Conservation (phyloP, 2,888 invertebrate genomes). For the Agriopis leucophaearia region DNA sequence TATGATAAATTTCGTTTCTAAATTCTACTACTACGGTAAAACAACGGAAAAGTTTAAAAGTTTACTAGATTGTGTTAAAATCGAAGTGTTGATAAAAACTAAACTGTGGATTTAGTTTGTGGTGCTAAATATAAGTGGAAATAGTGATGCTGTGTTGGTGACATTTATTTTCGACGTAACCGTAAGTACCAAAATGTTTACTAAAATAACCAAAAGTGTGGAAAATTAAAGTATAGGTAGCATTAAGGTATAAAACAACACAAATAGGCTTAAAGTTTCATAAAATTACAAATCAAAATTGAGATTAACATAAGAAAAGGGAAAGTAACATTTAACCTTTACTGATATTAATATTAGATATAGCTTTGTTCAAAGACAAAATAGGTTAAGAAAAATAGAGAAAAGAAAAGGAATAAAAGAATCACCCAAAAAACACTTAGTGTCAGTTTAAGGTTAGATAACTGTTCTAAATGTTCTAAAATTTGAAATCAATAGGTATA, state of each 20-base stretch:
- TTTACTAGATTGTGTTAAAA: conserved; percentile 48
- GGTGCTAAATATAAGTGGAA: conserved; percentile 66
- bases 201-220: neutral
- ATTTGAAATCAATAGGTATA: too few relatives aligned
- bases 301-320: neutral
- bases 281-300: too few relatives aligned
- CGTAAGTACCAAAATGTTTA: conserved; percentile 67
- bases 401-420: too few relatives aligned
- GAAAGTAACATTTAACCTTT: neutral
- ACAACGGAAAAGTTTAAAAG: conserved; percentile 32
- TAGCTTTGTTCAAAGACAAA: too few relatives aligned
- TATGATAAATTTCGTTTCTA: conserved; percentile 47
- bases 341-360: neutral
- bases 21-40: conserved; percentile 14
- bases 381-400: too few relatives aligned
- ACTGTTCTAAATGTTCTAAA: too few relatives aligned
- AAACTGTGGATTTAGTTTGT: conserved; percentile 62
- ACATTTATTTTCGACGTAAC: conserved; percentile 64
- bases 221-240: neutral
- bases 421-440: too few relatives aligned
- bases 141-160: conserved; percentile 76
- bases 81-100: conserved; percentile 51
- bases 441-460: too few relatives aligned
- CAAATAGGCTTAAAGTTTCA: too few relatives aligned
- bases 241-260: too few relatives aligned